Evolutionary conservation across 2,797 vertebrate genomes (phyloP).

Genomic region (Tauraco hartlaubi): DNA sequence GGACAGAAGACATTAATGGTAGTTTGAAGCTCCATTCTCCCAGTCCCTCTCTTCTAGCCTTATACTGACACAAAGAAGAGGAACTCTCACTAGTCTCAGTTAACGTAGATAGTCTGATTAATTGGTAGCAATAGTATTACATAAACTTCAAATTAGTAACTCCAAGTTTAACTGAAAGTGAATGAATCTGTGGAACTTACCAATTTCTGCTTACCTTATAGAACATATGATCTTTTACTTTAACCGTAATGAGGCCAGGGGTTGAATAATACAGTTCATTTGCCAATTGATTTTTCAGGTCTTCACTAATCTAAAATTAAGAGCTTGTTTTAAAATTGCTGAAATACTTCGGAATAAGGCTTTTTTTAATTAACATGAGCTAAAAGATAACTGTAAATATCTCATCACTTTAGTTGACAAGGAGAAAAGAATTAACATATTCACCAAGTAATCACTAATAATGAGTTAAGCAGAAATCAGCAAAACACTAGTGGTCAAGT

Average conservation of each 20-base stretch:
- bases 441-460: not conserved
- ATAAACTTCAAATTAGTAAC: not conserved
- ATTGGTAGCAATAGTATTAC: not conserved
- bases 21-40: not conserved
- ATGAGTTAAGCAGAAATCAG: not conserved
- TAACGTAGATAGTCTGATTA: not conserved
- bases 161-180: not conserved
- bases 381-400: not conserved
- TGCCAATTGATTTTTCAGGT: constrained; percentile 82
- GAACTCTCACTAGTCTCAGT: not conserved
- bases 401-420: not conserved
- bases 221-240: constrained; percentile 81
- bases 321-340: constrained; percentile 1
- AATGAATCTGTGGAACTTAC: not conserved
- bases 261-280: constrained; percentile 86
- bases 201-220: constrained; percentile 87
- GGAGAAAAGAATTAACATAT: not conserved
- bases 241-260: constrained; percentile 69
- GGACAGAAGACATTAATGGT: not conserved
- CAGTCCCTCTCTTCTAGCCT: not conserved
- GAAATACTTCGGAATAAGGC: not conserved
- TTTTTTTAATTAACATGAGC: not conserved
- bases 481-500: not conserved
- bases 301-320: constrained; percentile 83
- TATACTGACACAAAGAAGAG: not conserved